Evolutionary conservation across 2,888 invertebrate species (phyloP).

Genomic region (Nomada fucata): DNA sequence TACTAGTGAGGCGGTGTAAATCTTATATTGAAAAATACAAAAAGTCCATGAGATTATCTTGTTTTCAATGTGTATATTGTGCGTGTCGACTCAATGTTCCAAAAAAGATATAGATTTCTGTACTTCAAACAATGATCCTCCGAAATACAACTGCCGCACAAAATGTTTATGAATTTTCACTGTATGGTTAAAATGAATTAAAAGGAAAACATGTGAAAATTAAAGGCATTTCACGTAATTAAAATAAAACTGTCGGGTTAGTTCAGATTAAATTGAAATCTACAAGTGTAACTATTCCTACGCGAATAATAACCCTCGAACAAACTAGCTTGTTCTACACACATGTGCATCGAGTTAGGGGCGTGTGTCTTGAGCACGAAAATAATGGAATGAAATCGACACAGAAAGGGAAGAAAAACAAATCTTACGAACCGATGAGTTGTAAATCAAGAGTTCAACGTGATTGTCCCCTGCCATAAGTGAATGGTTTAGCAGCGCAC

Average conservation of each 20-base stretch:
- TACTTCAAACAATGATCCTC: background rate
- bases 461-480: slow-evolving; percentile 72
- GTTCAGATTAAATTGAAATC: slow-evolving; percentile 15
- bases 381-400: slow-evolving; percentile 70
- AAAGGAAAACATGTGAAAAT: background rate
- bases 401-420: slow-evolving; percentile 38
- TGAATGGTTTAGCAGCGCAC: slow-evolving; percentile 64
- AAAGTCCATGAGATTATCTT: slow-evolving; percentile 19
- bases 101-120: background rate
- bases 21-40: slow-evolving; percentile 24
- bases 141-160: background rate
- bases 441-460: slow-evolving; percentile 64
- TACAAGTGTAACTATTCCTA: background rate
- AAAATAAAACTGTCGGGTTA: background rate
- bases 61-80: slow-evolving; percentile 32
- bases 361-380: slow-evolving; percentile 27
- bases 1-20: slow-evolving; percentile 23
- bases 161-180: slow-evolving; percentile 47
- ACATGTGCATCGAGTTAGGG: slow-evolving; percentile 46
- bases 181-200: background rate
- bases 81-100: slow-evolving; percentile 32
- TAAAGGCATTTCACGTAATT: background rate
- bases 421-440: slow-evolving; percentile 44
- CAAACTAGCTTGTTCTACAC: slow-evolving; percentile 44
- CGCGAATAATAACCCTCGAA: slow-evolving; percentile 29